Conservation (phyloP, 2,113 vertebrate genomes). For the Hassar affinis region DNA sequence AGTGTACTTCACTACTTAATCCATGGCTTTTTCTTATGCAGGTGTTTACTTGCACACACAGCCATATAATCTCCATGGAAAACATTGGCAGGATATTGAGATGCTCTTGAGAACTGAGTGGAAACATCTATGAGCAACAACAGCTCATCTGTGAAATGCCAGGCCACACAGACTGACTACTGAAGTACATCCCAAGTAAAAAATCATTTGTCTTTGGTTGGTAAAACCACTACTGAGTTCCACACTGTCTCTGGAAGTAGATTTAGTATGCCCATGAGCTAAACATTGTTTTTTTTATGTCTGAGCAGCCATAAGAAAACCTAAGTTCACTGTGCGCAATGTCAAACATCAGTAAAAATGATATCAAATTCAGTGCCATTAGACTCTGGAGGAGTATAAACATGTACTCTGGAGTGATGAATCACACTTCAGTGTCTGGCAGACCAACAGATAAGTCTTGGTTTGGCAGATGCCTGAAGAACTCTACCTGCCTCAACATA, state of each 20-base stretch:
- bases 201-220: not conserved
- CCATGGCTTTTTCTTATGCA: not conserved
- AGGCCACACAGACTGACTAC: not conserved
- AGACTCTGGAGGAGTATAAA: slow-evolving; percentile 8
- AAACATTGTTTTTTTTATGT: slow-evolving; percentile 2
- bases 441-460: not conserved
- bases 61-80: slow-evolving; percentile 18
- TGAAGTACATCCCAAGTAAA: slow-evolving; percentile 5
- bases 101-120: slow-evolving; percentile 24
- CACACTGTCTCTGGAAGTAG: slow-evolving; percentile 2
- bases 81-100: slow-evolving; percentile 6
- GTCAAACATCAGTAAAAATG: not conserved
- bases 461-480: slow-evolving; percentile 22
- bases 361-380: slow-evolving; percentile 12
- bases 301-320: not conserved
- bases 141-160: slow-evolving; percentile 9
- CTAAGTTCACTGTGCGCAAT: slow-evolving; percentile 10
- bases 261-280: not conserved
- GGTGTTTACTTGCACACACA: slow-evolving; percentile 18
- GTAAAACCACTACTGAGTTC: not conserved
- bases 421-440: slow-evolving; percentile 14
- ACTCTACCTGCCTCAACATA: slow-evolving; percentile 18
- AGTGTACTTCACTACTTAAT: not conserved
- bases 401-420: slow-evolving; percentile 22
- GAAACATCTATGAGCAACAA: slow-evolving; percentile 23